phyloP scores from a whole-genome alignment of 2,888 invertebrate genomes.

The Andricus curvator region DNA sequence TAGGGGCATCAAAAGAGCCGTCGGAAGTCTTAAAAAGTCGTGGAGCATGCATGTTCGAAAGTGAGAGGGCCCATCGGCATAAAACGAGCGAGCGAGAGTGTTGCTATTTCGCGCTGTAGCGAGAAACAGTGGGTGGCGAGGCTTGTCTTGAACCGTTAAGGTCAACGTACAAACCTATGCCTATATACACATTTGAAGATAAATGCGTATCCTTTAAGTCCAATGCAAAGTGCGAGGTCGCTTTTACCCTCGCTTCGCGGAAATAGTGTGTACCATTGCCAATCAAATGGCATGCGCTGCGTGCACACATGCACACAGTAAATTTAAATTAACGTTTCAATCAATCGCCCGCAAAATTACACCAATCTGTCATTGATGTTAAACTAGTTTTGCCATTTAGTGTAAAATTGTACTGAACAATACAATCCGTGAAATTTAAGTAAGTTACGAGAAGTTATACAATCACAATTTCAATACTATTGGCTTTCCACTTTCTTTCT shows the following conservation, averaged over 20 bases:
- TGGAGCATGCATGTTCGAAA: slow-evolving; percentile 71
- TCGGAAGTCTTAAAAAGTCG: slow-evolving; percentile 57
- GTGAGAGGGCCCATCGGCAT: slow-evolving; percentile 69
- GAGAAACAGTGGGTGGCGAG: slow-evolving; percentile 66
- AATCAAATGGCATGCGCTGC: slow-evolving; percentile 30
- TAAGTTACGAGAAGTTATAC: too few relatives aligned
- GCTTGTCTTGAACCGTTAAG: slow-evolving; percentile 72
- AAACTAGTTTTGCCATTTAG: too few relatives aligned
- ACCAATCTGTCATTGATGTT: too few relatives aligned
- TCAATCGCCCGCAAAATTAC: neutral
- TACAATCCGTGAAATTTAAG: too few relatives aligned
- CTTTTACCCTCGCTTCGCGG: slow-evolving; percentile 18
- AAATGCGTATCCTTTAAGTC: slow-evolving; percentile 16
- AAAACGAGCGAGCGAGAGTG: slow-evolving; percentile 68
- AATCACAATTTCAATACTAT: too few relatives aligned
- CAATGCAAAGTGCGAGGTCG: slow-evolving; percentile 26
- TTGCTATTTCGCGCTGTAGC: slow-evolving; percentile 57
- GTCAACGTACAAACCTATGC: slow-evolving; percentile 68
- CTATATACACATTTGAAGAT: slow-evolving; percentile 18
- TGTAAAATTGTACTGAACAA: too few relatives aligned
- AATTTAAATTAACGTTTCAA: slow-evolving; percentile 14
- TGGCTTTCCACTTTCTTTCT: too few relatives aligned
- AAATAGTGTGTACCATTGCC: neutral
- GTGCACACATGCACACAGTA: neutral
- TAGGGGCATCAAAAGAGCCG: slow-evolving; percentile 24